phyloP scores from a whole-genome alignment of 2,888 invertebrate genomes.

The Cataglyphis altisquamis region DNA sequence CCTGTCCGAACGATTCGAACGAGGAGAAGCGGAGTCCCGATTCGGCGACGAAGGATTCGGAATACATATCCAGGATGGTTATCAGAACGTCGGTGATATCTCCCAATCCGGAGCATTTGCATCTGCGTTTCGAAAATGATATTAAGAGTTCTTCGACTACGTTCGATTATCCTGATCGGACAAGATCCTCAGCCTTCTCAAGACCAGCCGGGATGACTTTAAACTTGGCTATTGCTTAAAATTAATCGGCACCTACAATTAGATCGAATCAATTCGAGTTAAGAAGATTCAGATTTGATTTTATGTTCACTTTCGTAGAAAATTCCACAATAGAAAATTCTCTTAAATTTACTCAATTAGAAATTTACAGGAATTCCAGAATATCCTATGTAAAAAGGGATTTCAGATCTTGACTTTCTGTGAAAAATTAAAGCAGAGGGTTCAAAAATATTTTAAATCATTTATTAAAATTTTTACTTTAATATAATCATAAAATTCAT shows the following conservation, averaged over 20 bases:
- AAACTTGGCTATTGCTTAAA: conserved; percentile 81
- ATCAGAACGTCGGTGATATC: conserved; percentile 88
- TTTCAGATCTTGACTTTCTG: neutral
- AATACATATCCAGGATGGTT: conserved; percentile 85
- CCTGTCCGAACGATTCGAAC: conserved; percentile 47
- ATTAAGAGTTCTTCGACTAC: conserved; percentile 67
- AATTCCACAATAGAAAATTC: neutral
- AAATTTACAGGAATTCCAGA: neutral
- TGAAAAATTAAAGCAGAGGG: neutral
- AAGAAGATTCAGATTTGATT: neutral
- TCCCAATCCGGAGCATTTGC: conserved; percentile 87
- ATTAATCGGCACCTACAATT: neutral
- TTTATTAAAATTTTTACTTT: neutral
- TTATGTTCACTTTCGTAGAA: neutral
- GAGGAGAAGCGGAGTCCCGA: conserved; percentile 41
- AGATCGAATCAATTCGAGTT: neutral
- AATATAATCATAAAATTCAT: neutral
- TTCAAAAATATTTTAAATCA: neutral
- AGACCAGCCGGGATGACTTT: conserved; percentile 79
- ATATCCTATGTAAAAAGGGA: neutral
- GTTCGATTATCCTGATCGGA: conserved; percentile 71
- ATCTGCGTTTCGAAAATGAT: conserved; percentile 68
- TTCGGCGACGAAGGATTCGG: conserved; percentile 59
- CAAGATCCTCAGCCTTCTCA: conserved; percentile 81
- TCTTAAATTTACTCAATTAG: neutral